Evolutionary conservation across 2,797 vertebrate genomes (phyloP), one percentile per base, ranked within the genome.

Genomic region (Petrocephalus schoutedeni): DNA sequence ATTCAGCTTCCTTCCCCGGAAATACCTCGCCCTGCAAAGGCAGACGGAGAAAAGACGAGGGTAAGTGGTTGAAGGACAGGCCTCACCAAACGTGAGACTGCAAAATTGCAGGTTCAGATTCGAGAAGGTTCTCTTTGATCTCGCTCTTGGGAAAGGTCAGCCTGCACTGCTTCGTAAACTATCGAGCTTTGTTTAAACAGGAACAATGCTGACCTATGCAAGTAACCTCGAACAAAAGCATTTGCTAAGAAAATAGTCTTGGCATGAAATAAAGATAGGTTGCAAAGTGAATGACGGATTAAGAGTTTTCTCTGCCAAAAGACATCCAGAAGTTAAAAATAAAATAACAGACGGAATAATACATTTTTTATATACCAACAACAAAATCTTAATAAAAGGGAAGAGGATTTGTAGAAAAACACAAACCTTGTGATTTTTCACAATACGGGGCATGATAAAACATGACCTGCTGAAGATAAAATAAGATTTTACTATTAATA

Each of bases 1-100:
- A 14, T 98, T 97, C 92, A 98, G 95, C 92, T 97, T 99, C 96
- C 97, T 98, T 49, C 97, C 97, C 67, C 97, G 93, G 93, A 99
- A 99, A 92, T 98, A 98, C 89, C 98, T 99, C 0, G 95, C 94
- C 98, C 98, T 99, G 92, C 14, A 88, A 93, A 93, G 87, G 89
- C 90, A 89, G 91, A 89, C 92, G 61, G 88, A 58, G 45, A 91
- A 74, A 74, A 41, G 67, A 36, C 36, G 32, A 74, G 61, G 86
- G 7, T 86, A 74, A 86, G 5, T 41, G 56, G 53, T 57, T 84
- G 54, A 53, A 53, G 51, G 54, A 14, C 21, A 56, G 82, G 74
- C 41, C 74, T 49, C 7, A 80, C 41, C 16, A 49, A 80, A 80
- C 9, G 36, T 10, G 41, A 49, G 49, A 80, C 74, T 49, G 41